Evolutionary conservation across 2,113 vertebrate species (phyloP), one percentile per base, ranked within the genome.

Genomic region (Colossoma macropomum): DNA sequence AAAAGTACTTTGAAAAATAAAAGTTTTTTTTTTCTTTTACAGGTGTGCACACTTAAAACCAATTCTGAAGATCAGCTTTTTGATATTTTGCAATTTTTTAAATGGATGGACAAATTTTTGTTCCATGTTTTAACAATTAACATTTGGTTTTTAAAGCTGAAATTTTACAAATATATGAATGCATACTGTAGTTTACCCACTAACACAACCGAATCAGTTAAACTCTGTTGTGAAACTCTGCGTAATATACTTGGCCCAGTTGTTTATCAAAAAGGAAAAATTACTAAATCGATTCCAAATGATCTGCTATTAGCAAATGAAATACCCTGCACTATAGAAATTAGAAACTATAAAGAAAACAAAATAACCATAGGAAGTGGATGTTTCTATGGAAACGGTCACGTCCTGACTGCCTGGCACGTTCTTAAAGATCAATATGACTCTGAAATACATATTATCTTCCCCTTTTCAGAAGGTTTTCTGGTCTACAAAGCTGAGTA

Each of bases 331-430:
- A 28, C 17, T 3, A 71, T 83, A 9, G 23, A 21, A 17, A 30
- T 77, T 12, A 28, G 0, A 59, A 56, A 70, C 17, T 6, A 4
- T 73, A 27, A 71, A 28, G 0, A 45, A 6, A 45, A 9, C 3
- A 0, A 12, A 60, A 69, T 4, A 19, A 0, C 19, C 25, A 16
- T 52, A 38, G 70, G 82, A 27, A 50, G 28, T 45, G 82, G 82
- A 0, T 63, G 25, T 48, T 84, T 79, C 23, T 59, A 54, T 34
- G 70, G 69, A 6, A 41, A n/a, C 10, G 74, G 52, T 71, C 41
- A 62, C 69, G 59, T 48, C 21, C 30, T 82, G 62, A 82, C 80
- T 10, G 73, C 34, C 3, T n/a, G 8, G 19, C 81, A 82, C 41
- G 23, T 68, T 45, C 19, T 71, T 48, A 0, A 68, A 25, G 28